phyloP scores from a whole-genome alignment of 2,888 invertebrate species.

The Entomobrya multifasciata region DNA sequence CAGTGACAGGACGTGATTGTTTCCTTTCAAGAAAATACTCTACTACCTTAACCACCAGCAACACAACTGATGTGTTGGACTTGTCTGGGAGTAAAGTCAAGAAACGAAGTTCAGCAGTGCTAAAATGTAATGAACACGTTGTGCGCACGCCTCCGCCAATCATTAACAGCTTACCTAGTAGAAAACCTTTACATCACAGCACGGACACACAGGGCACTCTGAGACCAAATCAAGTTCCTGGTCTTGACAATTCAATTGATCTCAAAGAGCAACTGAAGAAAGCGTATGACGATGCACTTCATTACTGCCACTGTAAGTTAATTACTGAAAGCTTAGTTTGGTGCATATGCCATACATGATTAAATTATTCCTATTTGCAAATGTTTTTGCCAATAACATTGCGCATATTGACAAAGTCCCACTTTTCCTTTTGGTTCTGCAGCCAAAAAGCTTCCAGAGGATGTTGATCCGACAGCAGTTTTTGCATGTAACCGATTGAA shows the following conservation, averaged over 20 bases:
- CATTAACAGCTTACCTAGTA: slow-evolving; percentile 68
- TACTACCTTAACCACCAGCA: slow-evolving; percentile 6
- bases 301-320: slow-evolving; percentile 78
- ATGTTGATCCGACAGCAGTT: slow-evolving; percentile 93
- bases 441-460: slow-evolving; percentile 93
- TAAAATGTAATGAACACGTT: background rate
- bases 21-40: slow-evolving; percentile 2
- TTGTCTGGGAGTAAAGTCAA: slow-evolving; percentile 7
- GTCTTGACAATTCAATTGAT: slow-evolving; percentile 49
- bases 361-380: no score
- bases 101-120: slow-evolving; percentile 7
- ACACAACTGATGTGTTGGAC: background rate
- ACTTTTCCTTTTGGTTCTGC: slow-evolving; percentile 69
- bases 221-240: background rate
- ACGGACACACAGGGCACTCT: slow-evolving; percentile 47
- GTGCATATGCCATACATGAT: no score
- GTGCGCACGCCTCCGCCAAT: slow-evolving; percentile 68
- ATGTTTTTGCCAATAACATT: no score
- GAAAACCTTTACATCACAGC: slow-evolving; percentile 71
- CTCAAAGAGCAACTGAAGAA: slow-evolving; percentile 74
- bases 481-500: slow-evolving; percentile 98
- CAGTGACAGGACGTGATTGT: background rate
- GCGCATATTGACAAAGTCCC: no score
- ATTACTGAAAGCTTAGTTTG: no score
- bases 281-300: slow-evolving; percentile 78